A percentile compares a stretch with the other conserved stretches of the same genome.
phyloP scores from a whole-genome alignment of 64 coral and sea anemone genomes.

The Montipora capricornis region DNA sequence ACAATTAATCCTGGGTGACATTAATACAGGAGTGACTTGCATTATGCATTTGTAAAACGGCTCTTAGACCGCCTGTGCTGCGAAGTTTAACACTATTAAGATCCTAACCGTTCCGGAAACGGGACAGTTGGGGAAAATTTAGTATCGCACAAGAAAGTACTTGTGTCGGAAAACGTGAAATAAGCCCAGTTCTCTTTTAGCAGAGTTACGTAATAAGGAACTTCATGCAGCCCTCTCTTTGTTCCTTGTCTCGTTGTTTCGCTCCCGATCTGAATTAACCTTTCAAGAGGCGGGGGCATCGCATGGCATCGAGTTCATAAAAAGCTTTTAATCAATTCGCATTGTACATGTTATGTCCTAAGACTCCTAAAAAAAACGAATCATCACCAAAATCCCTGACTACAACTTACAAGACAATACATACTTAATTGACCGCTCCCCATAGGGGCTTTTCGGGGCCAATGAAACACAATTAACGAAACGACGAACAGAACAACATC shows the following conservation, averaged over 20 bases:
- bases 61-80: neutral
- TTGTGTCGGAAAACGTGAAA: neutral
- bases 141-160: neutral
- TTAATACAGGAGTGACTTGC: neutral
- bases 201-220: neutral
- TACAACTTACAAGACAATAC: too few species aligned
- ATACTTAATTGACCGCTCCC: too few species aligned
- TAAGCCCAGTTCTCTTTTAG: neutral
- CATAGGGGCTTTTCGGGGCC: too few species aligned
- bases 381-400: too few species aligned
- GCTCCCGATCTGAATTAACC: neutral
- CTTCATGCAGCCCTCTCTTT: neutral
- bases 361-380: too few species aligned
- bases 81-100: neutral
- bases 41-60: neutral
- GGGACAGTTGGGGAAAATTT: neutral
- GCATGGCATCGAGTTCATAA: neutral
- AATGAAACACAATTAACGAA: too few species aligned
- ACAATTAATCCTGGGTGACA: neutral
- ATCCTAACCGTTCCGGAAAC: neutral
- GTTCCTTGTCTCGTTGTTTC: neutral
- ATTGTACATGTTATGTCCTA: too few species aligned
- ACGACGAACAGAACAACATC: too few species aligned
- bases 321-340: neutral
- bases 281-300: neutral